phyloP scores from a whole-genome alignment of 2,113 vertebrate genomes.

The Chaetodon trifascialis region DNA sequence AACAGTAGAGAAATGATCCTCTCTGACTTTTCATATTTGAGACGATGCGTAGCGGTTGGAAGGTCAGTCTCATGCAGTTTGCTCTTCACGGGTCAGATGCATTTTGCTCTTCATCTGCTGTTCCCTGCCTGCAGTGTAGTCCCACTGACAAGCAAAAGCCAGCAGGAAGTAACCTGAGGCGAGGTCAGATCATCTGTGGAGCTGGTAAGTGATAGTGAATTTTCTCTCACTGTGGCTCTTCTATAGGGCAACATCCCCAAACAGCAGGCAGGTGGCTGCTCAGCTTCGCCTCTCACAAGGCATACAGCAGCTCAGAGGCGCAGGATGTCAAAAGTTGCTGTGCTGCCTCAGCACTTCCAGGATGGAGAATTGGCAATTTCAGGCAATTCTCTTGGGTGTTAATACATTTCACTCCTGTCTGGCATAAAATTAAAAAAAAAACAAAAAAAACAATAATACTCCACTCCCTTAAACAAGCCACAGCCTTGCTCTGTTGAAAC shows the following conservation, averaged over 20 bases:
- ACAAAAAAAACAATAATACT: too few relatives aligned
- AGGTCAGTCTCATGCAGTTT: constrained; percentile 5
- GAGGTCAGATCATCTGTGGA: constrained; percentile 50
- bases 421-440: constrained; percentile 39
- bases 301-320: background rate
- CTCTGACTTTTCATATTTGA: background rate
- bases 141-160: constrained; percentile 35
- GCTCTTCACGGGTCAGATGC: constrained; percentile 44
- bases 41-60: background rate
- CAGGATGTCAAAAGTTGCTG: constrained; percentile 2
- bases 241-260: constrained; percentile 30
- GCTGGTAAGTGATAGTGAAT: constrained; percentile 39
- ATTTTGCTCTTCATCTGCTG: constrained; percentile 28
- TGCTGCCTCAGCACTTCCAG: constrained; percentile 49
- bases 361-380: constrained; percentile 13
- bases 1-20: background rate
- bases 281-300: constrained; percentile 15
- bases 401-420: constrained; percentile 30
- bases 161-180: constrained; percentile 37
- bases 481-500: background rate
- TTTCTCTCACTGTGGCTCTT: constrained; percentile 18
- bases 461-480: constrained; percentile 18
- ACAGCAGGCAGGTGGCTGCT: constrained; percentile 37
- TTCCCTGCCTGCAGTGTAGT: constrained; percentile 23
- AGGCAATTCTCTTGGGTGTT: constrained; percentile 22